Base-by-base conservation (phyloP, 2,113 vertebrate genomes). In the Pheucticus melanocephalus region DNA sequence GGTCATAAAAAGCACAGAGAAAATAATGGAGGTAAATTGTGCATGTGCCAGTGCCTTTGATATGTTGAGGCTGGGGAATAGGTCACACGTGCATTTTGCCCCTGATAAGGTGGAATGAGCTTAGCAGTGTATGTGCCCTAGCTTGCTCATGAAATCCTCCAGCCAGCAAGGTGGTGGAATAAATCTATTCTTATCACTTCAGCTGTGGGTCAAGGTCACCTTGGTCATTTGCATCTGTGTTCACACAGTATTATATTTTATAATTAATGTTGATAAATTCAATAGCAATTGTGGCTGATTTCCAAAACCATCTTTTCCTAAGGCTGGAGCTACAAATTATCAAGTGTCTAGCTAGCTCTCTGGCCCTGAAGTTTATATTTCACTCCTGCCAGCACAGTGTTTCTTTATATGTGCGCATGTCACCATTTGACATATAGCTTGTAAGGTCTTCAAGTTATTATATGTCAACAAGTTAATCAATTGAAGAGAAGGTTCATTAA, bases 291-390 rank as follows among this genome's bases (percentile, higher is more conserved):
- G 0, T 77, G 45, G 45, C 17, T 40, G 20, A 45, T 53, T 78
- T 37, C n/a, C 84, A 87, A 79, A 59, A 1, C 4, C 7, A 68
- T 63, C 5, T 80, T 60, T 53, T 78, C 50, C 48, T 68, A 78
- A 77, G 63, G 7, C 42, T 80, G 25, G n/a, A 68, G 35, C 22
- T 77, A 65, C 71, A 93, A 93, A 61, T 22, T 8, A 35, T 45
- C 30, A 30, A 1, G 2, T 28, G 5, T 69, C 51, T 86, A 71
- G 28, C 37, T 53, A 16, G 8, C 12, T 72, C 9, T 50, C 57
- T 79, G 22, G 16, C 23, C 18, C 50, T 61, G 54, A 91, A 94
- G 23, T 65, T 69, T 66, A 14, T 45, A 78, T 93, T 96, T 94
- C 54, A 56, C 51, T 93, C 42, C 27, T 83, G 64, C 10, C 65